Percentiles rank a stretch among this genome's conserved stretches.
Evolutionary conservation across 2,797 vertebrate genomes (phyloP).

Genomic region (Paramormyrops hopkinsi): DNA sequence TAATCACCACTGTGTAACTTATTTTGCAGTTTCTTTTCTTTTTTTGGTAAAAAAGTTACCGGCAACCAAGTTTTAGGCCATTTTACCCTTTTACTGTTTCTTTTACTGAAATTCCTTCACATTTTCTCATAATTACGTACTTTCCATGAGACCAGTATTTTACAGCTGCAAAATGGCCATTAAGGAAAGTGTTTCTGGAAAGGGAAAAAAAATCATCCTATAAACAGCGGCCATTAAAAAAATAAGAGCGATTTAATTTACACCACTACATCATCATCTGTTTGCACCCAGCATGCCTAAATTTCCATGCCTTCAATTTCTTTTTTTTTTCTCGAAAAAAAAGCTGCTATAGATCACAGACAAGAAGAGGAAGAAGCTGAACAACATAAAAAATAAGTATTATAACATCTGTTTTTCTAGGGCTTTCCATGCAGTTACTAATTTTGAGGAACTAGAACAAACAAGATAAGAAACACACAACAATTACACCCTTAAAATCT

Average conservation of each 20-base stretch:
- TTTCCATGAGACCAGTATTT: background rate
- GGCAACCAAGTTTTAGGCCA: background rate
- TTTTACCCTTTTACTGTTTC: background rate
- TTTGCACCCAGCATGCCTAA: background rate
- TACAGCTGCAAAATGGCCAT: background rate
- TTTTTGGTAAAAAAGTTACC: background rate
- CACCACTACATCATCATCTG: background rate
- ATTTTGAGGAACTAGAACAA: background rate
- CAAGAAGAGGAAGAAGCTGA: background rate
- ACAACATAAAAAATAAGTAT: background rate
- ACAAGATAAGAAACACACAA: background rate
- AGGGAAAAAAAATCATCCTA: background rate
- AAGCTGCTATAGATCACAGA: background rate
- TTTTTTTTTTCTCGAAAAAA: background rate
- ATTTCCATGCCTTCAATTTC: background rate
- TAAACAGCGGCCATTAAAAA: conserved; percentile 5
- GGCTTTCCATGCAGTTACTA: background rate
- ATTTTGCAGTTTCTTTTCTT: background rate
- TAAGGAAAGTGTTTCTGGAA: conserved; percentile 11
- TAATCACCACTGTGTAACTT: background rate
- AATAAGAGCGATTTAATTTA: background rate
- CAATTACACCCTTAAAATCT: background rate
- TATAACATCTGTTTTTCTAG: background rate
- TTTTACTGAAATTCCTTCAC: background rate
- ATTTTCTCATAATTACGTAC: background rate